These are phyloP conservation scores for Acanthopleura granulata DNA, from an alignment of 2,888 invertebrate genomes.

Conservation along the genomic window DNA sequence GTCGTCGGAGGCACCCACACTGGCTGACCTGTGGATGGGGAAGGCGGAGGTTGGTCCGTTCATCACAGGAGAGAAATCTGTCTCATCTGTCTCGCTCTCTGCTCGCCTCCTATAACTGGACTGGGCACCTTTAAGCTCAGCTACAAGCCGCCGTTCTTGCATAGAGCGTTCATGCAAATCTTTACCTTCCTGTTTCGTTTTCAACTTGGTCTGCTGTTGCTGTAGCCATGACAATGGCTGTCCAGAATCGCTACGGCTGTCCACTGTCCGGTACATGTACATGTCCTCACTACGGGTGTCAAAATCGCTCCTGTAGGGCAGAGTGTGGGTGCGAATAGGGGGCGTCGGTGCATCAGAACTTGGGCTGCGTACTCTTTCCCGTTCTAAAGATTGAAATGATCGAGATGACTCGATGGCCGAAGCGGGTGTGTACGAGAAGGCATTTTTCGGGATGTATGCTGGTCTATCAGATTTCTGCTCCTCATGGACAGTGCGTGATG, in stretches of 20 bases:
- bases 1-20: slow-evolving; percentile 5
- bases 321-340: slow-evolving; percentile 33
- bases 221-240: slow-evolving; percentile 61
- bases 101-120: slow-evolving; percentile 73
- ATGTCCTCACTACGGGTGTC: slow-evolving; percentile 47
- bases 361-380: slow-evolving; percentile 25
- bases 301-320: slow-evolving; percentile 60
- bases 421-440: slow-evolving; percentile 58
- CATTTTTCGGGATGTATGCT: slow-evolving; percentile 42
- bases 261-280: slow-evolving; percentile 42
- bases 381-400: slow-evolving; percentile 28
- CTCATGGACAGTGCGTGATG: slow-evolving; percentile 9
- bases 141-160: slow-evolving; percentile 84
- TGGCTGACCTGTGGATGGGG: not conserved
- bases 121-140: slow-evolving; percentile 71
- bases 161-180: slow-evolving; percentile 43
- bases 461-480: slow-evolving; percentile 12
- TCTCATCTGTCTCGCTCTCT: slow-evolving; percentile 71
- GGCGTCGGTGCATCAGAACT: slow-evolving; percentile 1
- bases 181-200: slow-evolving; percentile 45
- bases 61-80: slow-evolving; percentile 36
- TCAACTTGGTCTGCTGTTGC: slow-evolving; percentile 65
- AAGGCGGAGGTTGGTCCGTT: slow-evolving; percentile 48
- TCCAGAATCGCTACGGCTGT: slow-evolving; percentile 42
- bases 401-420: slow-evolving; percentile 26